These are phyloP conservation scores for Drosophila micromelanica DNA, from an alignment of 1,140 invertebrate species.

Conservation along the genomic window DNA sequence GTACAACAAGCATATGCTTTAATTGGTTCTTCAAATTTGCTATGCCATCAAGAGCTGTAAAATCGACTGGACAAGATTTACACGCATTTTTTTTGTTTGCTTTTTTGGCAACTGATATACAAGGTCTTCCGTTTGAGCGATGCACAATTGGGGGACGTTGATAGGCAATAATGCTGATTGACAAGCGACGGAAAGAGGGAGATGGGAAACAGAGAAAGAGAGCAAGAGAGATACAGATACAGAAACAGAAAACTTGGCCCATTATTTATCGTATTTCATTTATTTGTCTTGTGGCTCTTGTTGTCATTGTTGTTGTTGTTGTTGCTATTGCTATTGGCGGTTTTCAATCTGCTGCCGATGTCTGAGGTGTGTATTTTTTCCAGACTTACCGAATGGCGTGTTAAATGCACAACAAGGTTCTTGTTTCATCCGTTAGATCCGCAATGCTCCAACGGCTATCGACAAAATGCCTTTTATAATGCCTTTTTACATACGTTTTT, in stretches of 20 bases:
- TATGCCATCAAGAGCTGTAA: background rate
- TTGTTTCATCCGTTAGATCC: constrained; percentile 82
- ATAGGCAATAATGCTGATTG: constrained; percentile 61
- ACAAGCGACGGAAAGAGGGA: constrained; percentile 9
- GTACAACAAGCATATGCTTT: too few relatives aligned
- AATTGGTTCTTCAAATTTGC: too few relatives aligned
- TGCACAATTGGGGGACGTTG: constrained; percentile 66
- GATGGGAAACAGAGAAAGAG: background rate
- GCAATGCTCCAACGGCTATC: constrained; percentile 61
- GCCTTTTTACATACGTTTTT: constrained; percentile 61
- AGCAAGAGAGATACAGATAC: constrained; percentile 19
- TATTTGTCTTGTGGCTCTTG: constrained; percentile 61
- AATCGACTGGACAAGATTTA: constrained; percentile 16
- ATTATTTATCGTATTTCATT: constrained; percentile 79
- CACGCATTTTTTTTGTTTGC: too few relatives aligned
- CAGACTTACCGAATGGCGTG: constrained; percentile 49
- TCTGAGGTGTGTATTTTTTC: constrained; percentile 51
- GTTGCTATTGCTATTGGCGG: constrained; percentile 1
- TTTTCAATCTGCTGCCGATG: constrained; percentile 19
- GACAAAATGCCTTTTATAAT: constrained; percentile 56
- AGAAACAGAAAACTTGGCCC: constrained; percentile 66
- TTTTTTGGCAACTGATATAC: constrained; percentile 49
- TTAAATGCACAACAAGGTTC: constrained; percentile 81
- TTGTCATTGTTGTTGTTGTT: constrained; percentile 13
- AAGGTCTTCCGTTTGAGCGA: constrained; percentile 71